Conservation (phyloP, 2,888 invertebrate species). For the Cantharis rufa region DNA sequence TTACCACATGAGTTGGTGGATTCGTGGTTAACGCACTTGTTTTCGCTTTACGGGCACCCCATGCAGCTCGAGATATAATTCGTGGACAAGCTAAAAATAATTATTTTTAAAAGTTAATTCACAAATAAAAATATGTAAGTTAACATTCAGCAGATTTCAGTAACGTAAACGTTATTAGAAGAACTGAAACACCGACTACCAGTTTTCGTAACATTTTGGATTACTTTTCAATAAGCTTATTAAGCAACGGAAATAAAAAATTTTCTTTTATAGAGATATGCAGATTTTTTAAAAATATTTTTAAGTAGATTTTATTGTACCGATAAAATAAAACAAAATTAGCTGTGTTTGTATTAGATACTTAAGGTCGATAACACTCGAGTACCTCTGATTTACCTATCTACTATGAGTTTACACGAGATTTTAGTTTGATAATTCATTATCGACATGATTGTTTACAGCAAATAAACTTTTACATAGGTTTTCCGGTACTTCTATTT, state of each 20-base stretch:
- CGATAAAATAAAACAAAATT: not conserved
- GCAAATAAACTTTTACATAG: not conserved
- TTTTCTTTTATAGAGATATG: not conserved
- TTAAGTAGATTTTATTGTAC: not conserved
- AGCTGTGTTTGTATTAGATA: not conserved
- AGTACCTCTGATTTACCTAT: not conserved
- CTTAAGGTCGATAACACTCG: not conserved
- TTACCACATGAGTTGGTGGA: constrained; percentile 52
- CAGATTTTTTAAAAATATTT: not conserved
- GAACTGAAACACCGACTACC: not conserved
- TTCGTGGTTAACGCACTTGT: constrained; percentile 33
- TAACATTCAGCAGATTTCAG: not conserved
- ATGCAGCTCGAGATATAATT: constrained; percentile 51
- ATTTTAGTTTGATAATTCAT: not conserved
- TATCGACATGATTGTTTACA: not conserved
- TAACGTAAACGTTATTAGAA: not conserved
- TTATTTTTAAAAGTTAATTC: not conserved
- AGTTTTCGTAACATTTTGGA: not conserved
- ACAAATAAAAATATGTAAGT: not conserved
- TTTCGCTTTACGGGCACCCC: constrained; percentile 51
- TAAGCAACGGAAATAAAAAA: not conserved
- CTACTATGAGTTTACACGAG: not conserved
- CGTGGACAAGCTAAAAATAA: constrained; percentile 36
- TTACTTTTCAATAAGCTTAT: not conserved
- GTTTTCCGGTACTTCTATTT: not conserved